These are phyloP conservation scores for Nasalis larvatus DNA, from an alignment of 2,113 vertebrate genomes.

Conservation along the genomic window DNA sequence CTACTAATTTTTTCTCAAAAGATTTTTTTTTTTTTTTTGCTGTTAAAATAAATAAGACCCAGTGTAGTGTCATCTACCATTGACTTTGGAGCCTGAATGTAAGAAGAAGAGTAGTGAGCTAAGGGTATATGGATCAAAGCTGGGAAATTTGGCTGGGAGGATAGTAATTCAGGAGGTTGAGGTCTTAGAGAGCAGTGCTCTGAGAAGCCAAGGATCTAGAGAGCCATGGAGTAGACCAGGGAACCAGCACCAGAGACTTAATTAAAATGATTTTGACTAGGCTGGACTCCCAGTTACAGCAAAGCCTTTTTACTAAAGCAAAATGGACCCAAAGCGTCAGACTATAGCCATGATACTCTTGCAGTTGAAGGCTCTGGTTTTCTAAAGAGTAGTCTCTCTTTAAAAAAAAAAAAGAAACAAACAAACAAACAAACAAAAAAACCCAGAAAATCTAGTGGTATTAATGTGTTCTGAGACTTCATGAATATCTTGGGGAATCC, in stretches of 20 bases:
- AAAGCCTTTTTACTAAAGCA: neutral
- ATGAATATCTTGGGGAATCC: neutral
- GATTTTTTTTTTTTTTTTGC: neutral
- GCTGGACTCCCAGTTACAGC: neutral
- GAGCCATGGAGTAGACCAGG: neutral
- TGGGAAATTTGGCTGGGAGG: neutral
- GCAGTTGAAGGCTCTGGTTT: neutral
- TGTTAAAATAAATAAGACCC: neutral
- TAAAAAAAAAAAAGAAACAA: neutral
- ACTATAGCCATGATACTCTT: neutral
- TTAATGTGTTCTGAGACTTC: neutral
- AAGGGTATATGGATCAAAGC: neutral
- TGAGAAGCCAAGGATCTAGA: neutral
- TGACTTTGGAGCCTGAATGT: neutral
- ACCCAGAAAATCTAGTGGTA: neutral
- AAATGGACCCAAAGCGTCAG: neutral
- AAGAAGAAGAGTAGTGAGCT: neutral
- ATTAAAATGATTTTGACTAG: neutral
- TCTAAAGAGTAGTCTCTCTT: neutral
- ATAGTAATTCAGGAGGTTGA: neutral
- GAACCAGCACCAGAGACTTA: neutral
- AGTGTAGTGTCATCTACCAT: neutral
- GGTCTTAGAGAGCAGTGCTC: neutral
- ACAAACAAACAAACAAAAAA: neutral
- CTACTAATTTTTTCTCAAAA: neutral